A percentile compares a stretch with the other conserved stretches of the same genome.
These are phyloP conservation scores for Columba guinea DNA, from an alignment of 2,797 vertebrate genomes.

Conservation along the genomic window DNA sequence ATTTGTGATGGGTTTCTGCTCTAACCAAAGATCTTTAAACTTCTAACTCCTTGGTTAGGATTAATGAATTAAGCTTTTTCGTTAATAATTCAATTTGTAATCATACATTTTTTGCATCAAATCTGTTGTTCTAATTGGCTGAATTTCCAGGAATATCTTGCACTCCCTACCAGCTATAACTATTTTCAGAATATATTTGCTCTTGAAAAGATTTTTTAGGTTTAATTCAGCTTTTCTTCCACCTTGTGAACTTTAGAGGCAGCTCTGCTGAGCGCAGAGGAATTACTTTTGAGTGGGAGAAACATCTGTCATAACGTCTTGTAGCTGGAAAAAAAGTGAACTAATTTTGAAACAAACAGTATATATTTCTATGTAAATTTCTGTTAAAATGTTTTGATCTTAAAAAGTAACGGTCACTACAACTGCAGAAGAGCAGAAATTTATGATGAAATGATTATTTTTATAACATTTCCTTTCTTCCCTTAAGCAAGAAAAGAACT, in stretches of 20 bases:
- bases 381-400: neutral
- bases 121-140: neutral
- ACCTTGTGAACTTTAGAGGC: neutral
- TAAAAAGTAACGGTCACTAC: neutral
- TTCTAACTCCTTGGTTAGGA: neutral
- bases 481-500: neutral
- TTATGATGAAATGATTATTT: neutral
- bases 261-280: constrained; percentile 4
- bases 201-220: neutral
- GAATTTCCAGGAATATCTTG: neutral
- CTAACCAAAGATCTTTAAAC: neutral
- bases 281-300: neutral
- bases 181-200: neutral
- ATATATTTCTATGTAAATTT: neutral
- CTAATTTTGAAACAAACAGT: neutral
- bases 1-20: neutral
- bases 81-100: neutral
- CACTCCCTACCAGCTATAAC: neutral
- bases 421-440: neutral
- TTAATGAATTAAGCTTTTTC: neutral
- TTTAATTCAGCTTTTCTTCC: constrained; percentile 17
- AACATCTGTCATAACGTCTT: neutral
- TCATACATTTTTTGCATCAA: neutral
- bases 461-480: neutral
- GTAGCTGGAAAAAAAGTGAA: neutral